Percentiles rank a stretch among this genome's conserved stretches.
Conservation (phyloP, 1,140 invertebrate species). For the Ceratosolen fusciceps region DNA sequence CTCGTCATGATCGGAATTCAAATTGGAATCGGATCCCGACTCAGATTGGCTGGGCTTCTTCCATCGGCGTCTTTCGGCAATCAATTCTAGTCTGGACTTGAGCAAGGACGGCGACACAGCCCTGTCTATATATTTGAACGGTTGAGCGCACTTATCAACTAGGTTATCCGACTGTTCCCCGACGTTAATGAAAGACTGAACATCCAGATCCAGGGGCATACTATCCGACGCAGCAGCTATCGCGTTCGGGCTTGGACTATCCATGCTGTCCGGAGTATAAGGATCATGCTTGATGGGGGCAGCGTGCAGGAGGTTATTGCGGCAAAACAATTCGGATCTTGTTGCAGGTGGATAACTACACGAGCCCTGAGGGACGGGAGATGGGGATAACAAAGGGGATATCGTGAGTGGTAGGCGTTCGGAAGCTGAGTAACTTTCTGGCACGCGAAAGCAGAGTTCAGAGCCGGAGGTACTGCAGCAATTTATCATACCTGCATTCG, state of each 20-base stretch:
- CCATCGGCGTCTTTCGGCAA: constrained; percentile 46
- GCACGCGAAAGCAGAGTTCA: constrained; percentile 73
- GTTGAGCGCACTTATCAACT: not conserved
- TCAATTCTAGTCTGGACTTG: constrained; percentile 71
- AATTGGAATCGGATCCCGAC: constrained; percentile 56
- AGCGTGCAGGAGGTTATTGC: constrained; percentile 73
- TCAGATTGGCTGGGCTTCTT: constrained; percentile 44
- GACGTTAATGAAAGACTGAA: not conserved
- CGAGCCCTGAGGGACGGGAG: constrained; percentile 67
- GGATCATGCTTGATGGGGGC: constrained; percentile 75
- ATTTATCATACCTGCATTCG: constrained; percentile 83
- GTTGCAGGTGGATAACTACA: constrained; percentile 62
- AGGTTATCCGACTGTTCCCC: not conserved
- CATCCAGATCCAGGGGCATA: constrained; percentile 51
- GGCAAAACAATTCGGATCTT: constrained; percentile 48
- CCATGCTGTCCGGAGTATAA: constrained; percentile 83
- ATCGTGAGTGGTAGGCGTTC: constrained; percentile 13
- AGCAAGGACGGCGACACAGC: constrained; percentile 75
- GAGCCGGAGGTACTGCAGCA: constrained; percentile 71
- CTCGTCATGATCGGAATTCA: constrained; percentile 52
- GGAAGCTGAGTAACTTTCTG: constrained; percentile 62
- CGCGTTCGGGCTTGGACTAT: constrained; percentile 80
- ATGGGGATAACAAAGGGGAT: not conserved
- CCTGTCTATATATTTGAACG: constrained; percentile 55
- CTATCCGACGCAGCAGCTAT: constrained; percentile 61